Percentiles rank a stretch among this genome's conserved stretches.
phyloP scores from a whole-genome alignment of 1,140 invertebrate genomes.

The Pemphigus obesinymphae region DNA sequence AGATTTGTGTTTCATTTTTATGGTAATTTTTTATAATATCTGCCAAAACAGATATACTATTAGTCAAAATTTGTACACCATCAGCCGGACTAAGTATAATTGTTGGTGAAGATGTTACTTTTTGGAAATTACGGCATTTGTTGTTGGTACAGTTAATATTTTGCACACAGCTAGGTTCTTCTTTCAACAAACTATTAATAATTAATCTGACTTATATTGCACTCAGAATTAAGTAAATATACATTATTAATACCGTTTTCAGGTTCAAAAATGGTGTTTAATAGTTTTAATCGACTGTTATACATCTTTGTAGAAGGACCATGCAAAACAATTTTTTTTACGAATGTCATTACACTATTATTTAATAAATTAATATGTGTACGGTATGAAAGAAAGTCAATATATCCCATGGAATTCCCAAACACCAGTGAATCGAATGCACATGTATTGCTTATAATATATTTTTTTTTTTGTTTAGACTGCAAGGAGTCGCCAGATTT shows the following conservation, averaged over 20 bases:
- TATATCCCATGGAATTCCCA: background rate
- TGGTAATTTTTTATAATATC: background rate
- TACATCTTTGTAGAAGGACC: background rate
- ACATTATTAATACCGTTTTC: background rate
- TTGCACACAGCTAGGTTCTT: background rate
- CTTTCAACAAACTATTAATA: background rate
- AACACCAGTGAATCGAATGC: background rate
- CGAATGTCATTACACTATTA: background rate
- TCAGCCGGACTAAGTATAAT: background rate
- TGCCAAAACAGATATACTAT: background rate
- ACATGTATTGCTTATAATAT: background rate
- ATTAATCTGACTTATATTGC: background rate
- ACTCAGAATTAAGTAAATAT: background rate
- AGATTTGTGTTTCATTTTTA: background rate
- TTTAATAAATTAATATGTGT: background rate
- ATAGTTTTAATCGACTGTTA: background rate
- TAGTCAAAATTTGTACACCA: background rate
- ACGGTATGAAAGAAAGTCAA: background rate
- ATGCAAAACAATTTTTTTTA: background rate
- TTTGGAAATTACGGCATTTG: background rate
- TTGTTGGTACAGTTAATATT: background rate
- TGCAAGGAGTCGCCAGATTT: background rate
- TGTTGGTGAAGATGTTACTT: background rate
- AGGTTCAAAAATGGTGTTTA: background rate
- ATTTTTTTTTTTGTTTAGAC: background rate